These are phyloP conservation scores for Dyspetes luteomarginatus DNA, from an alignment of 2,888 invertebrate species.

Conservation along the genomic window DNA sequence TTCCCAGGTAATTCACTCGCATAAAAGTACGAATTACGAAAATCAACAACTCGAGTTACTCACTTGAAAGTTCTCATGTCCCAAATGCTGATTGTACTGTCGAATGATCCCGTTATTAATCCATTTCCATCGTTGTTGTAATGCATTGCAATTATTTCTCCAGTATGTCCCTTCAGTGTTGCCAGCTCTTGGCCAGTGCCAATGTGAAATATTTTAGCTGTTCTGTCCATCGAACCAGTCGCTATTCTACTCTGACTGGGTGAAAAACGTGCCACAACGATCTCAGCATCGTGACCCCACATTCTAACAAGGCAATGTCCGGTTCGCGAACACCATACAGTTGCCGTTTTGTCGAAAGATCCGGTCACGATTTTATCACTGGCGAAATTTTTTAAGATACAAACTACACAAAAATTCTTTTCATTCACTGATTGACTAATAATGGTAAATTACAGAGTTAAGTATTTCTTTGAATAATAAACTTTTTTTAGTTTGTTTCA, in stretches of 20 bases:
- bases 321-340: slow-evolving; percentile 89
- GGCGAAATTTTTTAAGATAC: slow-evolving; percentile 29
- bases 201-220: slow-evolving; percentile 89
- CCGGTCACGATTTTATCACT: slow-evolving; percentile 91
- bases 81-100: slow-evolving; percentile 90
- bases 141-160: slow-evolving; percentile 90
- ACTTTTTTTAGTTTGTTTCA: too few relatives aligned
- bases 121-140: slow-evolving; percentile 89
- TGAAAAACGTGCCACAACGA: slow-evolving; percentile 89
- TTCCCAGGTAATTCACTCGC: too few relatives aligned
- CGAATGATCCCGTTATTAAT: slow-evolving; percentile 92
- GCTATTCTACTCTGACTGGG: slow-evolving; percentile 87
- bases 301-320: slow-evolving; percentile 88
- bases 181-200: slow-evolving; percentile 88
- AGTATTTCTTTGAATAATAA: too few relatives aligned
- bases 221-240: slow-evolving; percentile 91
- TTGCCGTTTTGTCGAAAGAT: slow-evolving; percentile 92
- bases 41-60: too few relatives aligned
- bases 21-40: too few relatives aligned
- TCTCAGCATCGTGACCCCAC: slow-evolving; percentile 90
- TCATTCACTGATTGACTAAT: too few relatives aligned
- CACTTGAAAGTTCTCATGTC: slow-evolving; percentile 88
- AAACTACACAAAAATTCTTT: too few relatives aligned
- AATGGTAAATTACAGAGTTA: too few relatives aligned
- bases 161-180: slow-evolving; percentile 88